Conservation (phyloP, 2,888 invertebrate genomes). For the Drosophila suboccidentalis region DNA sequence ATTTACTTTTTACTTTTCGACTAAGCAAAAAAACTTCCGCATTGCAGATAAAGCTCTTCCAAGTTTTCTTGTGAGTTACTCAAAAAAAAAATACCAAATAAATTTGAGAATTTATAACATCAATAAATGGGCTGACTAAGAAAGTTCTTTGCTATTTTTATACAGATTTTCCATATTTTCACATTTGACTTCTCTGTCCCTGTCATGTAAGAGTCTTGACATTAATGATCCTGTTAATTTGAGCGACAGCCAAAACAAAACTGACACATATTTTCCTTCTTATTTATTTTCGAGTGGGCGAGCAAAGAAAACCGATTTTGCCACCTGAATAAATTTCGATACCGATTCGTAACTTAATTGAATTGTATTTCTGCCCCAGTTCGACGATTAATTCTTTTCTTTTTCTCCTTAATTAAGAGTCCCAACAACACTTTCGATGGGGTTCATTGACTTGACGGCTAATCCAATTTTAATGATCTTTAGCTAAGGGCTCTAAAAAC, state of each 20-base stretch:
- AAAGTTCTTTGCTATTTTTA: conserved; percentile 26
- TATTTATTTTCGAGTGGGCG: conserved; percentile 31
- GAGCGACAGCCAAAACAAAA: conserved; percentile 53
- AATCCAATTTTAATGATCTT: conserved; percentile 25
- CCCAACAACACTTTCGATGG: conserved; percentile 10
- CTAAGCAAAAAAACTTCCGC: conserved; percentile 67
- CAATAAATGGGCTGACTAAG: conserved; percentile 12
- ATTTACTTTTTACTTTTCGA: conserved; percentile 55
- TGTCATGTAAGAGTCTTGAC: conserved; percentile 54
- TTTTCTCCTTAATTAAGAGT: conserved; percentile 12
- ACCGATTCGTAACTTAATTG: conserved; percentile 33
- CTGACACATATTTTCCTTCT: conserved; percentile 56
- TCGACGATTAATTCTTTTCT: conserved; percentile 36
- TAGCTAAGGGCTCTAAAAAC: conserved; percentile 25
- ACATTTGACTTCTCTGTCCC: conserved; percentile 5
- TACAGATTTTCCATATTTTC: conserved; percentile 26
- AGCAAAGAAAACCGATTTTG: conserved; percentile 14
- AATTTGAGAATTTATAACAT: conserved; percentile 8
- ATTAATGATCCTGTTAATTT: conserved; percentile 74
- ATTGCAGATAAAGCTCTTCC: conserved; percentile 33
- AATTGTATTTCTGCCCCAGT: conserved; percentile 28
- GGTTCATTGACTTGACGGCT: conserved; percentile 20
- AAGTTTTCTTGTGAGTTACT: conserved; percentile 1
- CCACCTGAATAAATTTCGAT: conserved; percentile 29
- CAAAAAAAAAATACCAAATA: not conserved